phyloP scores from a whole-genome alignment of 2,888 invertebrate species.

The Limenitis camilla region DNA sequence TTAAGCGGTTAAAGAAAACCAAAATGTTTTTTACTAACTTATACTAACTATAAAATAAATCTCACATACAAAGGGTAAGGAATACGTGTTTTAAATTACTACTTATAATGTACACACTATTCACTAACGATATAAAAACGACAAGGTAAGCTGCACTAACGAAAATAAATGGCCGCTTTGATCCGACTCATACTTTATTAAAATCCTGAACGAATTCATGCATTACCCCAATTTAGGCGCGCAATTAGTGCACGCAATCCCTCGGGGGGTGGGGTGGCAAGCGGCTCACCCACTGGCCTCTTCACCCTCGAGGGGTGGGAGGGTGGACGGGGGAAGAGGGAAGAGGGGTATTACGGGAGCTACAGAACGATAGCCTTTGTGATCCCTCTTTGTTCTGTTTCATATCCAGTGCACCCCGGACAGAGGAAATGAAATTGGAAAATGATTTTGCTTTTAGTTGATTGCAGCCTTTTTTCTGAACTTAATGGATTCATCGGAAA shows the following conservation, averaged over 20 bases:
- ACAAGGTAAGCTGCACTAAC: conserved; percentile 48
- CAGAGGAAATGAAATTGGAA: conserved; percentile 69
- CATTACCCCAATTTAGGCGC: conserved; percentile 69
- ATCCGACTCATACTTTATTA: conserved; percentile 67
- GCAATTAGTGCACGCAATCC: conserved; percentile 64
- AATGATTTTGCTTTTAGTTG: conserved; percentile 71
- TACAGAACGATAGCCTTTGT: conserved; percentile 50
- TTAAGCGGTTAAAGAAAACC: too few relatives aligned
- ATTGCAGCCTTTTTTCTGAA: conserved; percentile 41
- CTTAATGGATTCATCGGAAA: conserved; percentile 12
- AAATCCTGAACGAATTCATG: conserved; percentile 58
- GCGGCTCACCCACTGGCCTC: conserved; percentile 27
- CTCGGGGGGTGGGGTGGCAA: conserved; percentile 38
- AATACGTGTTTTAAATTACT: background rate
- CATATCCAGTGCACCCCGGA: conserved; percentile 49
- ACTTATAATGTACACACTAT: background rate
- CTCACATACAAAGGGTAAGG: background rate
- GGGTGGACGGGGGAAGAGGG: conserved; percentile 19
- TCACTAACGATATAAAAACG: background rate
- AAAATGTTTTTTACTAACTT: background rate
- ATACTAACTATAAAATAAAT: too few relatives aligned
- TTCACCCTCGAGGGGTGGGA: conserved; percentile 24
- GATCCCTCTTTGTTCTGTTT: conserved; percentile 51
- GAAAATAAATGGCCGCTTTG: conserved; percentile 64
- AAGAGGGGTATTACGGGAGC: conserved; percentile 27